A percentile compares a stretch with the other conserved stretches of the same genome.
These are phyloP conservation scores for Epinotia nisella DNA, from an alignment of 2,888 invertebrate genomes.

Conservation along the genomic window DNA sequence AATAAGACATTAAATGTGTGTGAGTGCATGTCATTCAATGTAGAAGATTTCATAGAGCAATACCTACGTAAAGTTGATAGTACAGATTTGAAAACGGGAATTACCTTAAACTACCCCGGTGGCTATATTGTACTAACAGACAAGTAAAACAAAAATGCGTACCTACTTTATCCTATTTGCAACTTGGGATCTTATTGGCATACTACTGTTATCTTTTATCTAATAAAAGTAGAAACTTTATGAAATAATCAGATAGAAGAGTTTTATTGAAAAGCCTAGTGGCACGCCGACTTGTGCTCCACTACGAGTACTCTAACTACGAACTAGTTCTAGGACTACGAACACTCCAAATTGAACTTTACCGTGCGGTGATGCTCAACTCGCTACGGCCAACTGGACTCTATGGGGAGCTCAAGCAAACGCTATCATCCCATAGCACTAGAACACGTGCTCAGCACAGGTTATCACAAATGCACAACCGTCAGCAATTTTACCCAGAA, in stretches of 20 bases:
- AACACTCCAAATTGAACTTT: constrained; percentile 70
- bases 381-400: constrained; percentile 73
- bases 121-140: not conserved
- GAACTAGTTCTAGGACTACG: constrained; percentile 58
- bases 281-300: constrained; percentile 8
- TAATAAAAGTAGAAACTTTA: not conserved
- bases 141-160: constrained; percentile 1
- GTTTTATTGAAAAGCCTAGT: constrained; percentile 24
- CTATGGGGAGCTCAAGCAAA: constrained; percentile 76
- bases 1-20: constrained; percentile 39
- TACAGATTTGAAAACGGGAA: not conserved
- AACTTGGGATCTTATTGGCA: not conserved
- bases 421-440: constrained; percentile 74
- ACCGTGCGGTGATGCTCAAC: constrained; percentile 80
- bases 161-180: not conserved
- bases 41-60: constrained; percentile 9
- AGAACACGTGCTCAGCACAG: constrained; percentile 74
- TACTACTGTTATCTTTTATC: not conserved
- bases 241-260: not conserved
- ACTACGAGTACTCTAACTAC: constrained; percentile 55
- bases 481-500: constrained; percentile 53
- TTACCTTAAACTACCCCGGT: constrained; percentile 6
- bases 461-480: constrained; percentile 63
- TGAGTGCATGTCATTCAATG: constrained; percentile 12
- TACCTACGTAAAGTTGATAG: constrained; percentile 2